Evolutionary conservation across 2,888 invertebrate genomes (phyloP), one percentile per base, ranked within the genome.

Genomic region (Sarcophaga subvicina): DNA sequence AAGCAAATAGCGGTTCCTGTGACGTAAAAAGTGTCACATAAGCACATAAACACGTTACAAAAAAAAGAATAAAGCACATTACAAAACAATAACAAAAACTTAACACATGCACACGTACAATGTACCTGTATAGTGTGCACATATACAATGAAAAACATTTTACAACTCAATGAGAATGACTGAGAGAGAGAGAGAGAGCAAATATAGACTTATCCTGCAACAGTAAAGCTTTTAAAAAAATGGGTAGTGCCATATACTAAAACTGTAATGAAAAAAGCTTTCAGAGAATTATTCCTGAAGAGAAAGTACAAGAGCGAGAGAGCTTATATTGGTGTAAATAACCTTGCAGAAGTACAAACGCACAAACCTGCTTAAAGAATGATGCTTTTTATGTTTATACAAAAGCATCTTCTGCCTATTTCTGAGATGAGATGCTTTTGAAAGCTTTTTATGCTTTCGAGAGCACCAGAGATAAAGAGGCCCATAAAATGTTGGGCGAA

Each of bases 21-120:
- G 85, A 88, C 87, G 85, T 88, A 85, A 88, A 87, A 83, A 63
- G 75, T 60, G 62, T 64, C 67, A 83, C 72, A 85, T 70, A 81
- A 63, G 25, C 70, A 79, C n/a, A 20, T 47, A 47, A 54, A 81
- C 80, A 54, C 20, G 49, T 14, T 14, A 59, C 10, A 37, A 37
- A 37, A 37, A 37, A 37, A 8, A 10, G 14, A 80, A n/a, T 20
- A 5, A 27, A 14, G 66, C 14, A 77, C 20, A 70, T 12, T 67
- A 8, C n/a, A 4, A 72, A 20, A 69, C 37, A 67, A 66, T 71
- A 64, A 12, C 62, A 66, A 80, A 60, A 73, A 63, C 67, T 54
- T 45, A 59, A 27, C 49, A 47, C 78, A 59, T 54, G 47, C 25
- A 77, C 47, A 73, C 63, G 54, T 81, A 49, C 45, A 79, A 54